Base-by-base conservation (phyloP, 1,140 invertebrate species). In the Chelonus insularis region DNA sequence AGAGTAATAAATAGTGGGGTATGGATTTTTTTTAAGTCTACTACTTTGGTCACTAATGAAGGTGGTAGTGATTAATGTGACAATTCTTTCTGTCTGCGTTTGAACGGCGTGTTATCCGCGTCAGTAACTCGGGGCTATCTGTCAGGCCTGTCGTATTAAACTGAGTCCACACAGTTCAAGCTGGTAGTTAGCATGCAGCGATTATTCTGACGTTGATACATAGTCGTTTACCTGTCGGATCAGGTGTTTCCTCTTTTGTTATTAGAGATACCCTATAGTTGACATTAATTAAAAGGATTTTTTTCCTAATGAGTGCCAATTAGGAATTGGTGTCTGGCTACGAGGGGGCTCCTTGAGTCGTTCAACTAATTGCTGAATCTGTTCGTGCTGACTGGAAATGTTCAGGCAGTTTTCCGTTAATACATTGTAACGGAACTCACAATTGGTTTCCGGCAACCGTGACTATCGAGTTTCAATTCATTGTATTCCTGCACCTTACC, bases 391-490 rank as follows among this genome's bases (percentile, higher is more conserved):
- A 51, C 48, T 37, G 34, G 37, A 54, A 54, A 23, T 54, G 12
- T 18, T 56, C 39, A 20, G 37, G 54, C 39, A 56, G 16, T 56
- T 56, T 56, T 56, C 54, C 37, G 39, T 36, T 56, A 43, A 56
- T 21, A 56, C 39, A 43, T 56, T 56, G 37, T 43, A 56, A 56
- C 21, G 21, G 39, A 56, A 56, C 39, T 56, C 18, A 56, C 54
- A 56, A 56, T 56, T 56, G 54, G 37, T 45, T 56, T 56, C 23
- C 54, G 39, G 23, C 39, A 36, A 29, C 54, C 20, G 37, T 56
- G 54, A 56, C 54, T 56, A 43, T 45, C 52, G 52, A 55, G 52
- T 55, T 55, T 55, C 52, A 55, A 55, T 55, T 55, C 52, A 55
- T 55, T 55, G 36, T 55, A 55, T 34, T 7, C 34, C 52, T 16